phyloP scores from a whole-genome alignment of 2,113 vertebrate genomes.

The Ornithorhynchus anatinus region DNA sequence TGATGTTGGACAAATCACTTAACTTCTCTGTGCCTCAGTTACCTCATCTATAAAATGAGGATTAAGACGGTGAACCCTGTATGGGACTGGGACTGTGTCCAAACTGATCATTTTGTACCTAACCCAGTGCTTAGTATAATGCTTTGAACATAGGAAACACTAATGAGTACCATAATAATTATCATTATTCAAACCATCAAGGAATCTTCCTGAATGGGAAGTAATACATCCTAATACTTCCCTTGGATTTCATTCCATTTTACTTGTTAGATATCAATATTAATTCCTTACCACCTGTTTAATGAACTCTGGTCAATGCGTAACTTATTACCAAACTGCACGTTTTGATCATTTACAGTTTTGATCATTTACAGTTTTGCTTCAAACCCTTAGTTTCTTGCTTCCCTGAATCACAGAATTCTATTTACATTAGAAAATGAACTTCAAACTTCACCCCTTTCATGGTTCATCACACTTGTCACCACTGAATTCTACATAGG shows the following conservation, averaged over 20 bases:
- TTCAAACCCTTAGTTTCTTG: background rate
- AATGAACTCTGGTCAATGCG: conserved; percentile 7
- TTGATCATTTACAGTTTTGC: conserved; percentile 2
- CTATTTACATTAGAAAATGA: conserved; percentile 1
- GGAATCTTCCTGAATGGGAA: background rate
- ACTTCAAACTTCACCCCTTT: background rate
- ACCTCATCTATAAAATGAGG: too few species aligned
- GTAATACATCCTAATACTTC: background rate
- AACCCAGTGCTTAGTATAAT: too few species aligned
- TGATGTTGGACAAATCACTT: background rate
- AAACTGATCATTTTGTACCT: too few species aligned
- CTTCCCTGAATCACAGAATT: background rate
- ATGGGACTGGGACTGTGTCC: too few species aligned
- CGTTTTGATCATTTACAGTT: background rate
- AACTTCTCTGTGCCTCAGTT: too few species aligned
- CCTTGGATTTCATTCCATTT: background rate
- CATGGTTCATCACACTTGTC: background rate
- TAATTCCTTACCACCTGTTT: background rate
- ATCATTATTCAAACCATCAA: too few species aligned
- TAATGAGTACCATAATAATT: too few species aligned
- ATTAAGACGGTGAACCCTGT: too few species aligned
- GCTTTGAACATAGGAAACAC: too few species aligned
- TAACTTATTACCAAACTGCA: background rate
- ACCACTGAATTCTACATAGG: background rate
- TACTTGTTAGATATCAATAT: background rate